These are phyloP conservation scores for Nebria ingens DNA, from an alignment of 1,140 invertebrate genomes.

Conservation along the genomic window DNA sequence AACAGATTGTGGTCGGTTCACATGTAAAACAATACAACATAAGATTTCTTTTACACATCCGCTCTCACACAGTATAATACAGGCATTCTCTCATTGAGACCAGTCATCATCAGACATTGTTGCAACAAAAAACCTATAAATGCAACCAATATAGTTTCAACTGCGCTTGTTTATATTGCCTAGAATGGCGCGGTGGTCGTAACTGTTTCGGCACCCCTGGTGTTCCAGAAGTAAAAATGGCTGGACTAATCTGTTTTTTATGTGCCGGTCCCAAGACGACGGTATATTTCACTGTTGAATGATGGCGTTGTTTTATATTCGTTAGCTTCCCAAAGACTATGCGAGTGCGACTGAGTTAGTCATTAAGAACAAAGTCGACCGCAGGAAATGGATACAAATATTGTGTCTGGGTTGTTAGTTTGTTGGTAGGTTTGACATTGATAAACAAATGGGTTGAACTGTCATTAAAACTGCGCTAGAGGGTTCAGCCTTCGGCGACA, in stretches of 20 bases:
- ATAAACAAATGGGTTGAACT: too few relatives aligned
- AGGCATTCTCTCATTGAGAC: too few relatives aligned
- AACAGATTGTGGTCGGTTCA: too few relatives aligned
- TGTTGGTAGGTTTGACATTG: too few relatives aligned
- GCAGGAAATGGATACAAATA: constrained; percentile 2
- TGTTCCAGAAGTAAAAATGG: not conserved
- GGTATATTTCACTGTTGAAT: constrained; percentile 5
- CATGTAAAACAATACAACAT: too few relatives aligned
- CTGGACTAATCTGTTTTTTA: constrained; percentile 2
- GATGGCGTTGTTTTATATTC: constrained; percentile 5
- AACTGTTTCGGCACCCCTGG: not conserved
- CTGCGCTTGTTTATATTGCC: not conserved
- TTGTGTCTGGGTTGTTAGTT: too few relatives aligned
- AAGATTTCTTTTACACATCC: too few relatives aligned
- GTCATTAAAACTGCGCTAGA: too few relatives aligned
- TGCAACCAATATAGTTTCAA: not conserved
- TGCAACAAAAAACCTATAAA: not conserved
- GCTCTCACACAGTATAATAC: too few relatives aligned
- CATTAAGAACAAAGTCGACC: not conserved
- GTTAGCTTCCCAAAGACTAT: not conserved
- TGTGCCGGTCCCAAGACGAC: constrained; percentile 4
- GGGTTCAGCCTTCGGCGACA: too few relatives aligned
- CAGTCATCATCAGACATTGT: not conserved
- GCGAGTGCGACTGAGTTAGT: too few relatives aligned
- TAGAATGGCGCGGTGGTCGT: not conserved